Base-by-base conservation (phyloP, 2,113 vertebrate species). In the Indri indri region DNA sequence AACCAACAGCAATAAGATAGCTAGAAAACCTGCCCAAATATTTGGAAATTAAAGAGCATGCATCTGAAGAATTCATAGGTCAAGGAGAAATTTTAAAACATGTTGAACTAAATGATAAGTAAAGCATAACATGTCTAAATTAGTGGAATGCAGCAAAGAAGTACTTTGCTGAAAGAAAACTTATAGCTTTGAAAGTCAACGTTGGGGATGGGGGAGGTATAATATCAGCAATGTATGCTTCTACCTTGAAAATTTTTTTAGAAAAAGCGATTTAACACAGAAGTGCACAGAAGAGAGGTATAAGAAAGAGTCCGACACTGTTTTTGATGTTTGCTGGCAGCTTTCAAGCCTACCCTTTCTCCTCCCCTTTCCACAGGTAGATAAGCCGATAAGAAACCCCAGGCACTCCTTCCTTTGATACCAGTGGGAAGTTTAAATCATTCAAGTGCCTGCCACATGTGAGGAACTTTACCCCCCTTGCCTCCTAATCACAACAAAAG, bases 1-100 rank as follows among this genome's bases (percentile, higher is more conserved):
- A 91, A 88, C 65, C 45, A 52, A 50, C 5, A 37, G 25, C 30
- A 88, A 25, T 1, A 68, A 87, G 45, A 71, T 83, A 54, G 23
- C 47, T 52, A 87, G 47, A 85, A 76, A 92, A 88, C 16, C n/a
- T 73, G 5, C 42, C 30, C 84, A 76, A 57, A 61, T 86, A 85
- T 45, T 81, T 94, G 42, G 8, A 47, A 68, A 80, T 89, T 73
- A 74, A 95, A 88, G 2, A 71, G 30, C 16, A n/a, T 34, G 14
- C 4, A 37, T 68, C 34, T 82, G 42, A 93, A 91, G 23, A 82
- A 42, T 17, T 11, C 3, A 37, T 25, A 40, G 12, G 9, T 66
- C 83, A 81, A 80, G 8, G 7, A 42, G 40, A 83, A 83, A 76
- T 16, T 77, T 59, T 50, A n/a, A 88, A 94, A 25, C 47, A 47